Base-by-base conservation (phyloP, 2,888 invertebrate genomes). In the Papilio demoleus region DNA sequence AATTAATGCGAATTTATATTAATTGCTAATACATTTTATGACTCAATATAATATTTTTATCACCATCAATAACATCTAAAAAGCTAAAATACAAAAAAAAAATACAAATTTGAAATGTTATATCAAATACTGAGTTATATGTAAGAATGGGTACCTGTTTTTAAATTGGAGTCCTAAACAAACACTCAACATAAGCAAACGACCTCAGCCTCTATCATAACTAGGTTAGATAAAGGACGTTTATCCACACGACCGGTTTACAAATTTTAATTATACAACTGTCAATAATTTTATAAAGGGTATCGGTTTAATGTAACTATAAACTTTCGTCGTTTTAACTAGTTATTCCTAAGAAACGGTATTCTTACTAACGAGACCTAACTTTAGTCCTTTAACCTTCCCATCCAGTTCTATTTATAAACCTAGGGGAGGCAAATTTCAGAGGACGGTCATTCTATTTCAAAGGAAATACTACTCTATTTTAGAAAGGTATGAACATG, bases 221-320 rank as follows among this genome's bases (percentile, higher is more conserved):
- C 80, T 83, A 77, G 82, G 81, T 84, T 79, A 82, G 70, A 65
- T 71, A 79, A 82, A 86, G 84, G 81, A 83, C 85, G 77, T 70
- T 68, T 68, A 72, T 65, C 72, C 70, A 72, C 71, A 72, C 68
- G 67, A 81, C 81, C 79, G 80, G 81, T 79, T 78, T 24, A 62
- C 34, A 34, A 67, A 62, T 50, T 24, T 36, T 45, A 61, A 45
- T 56, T 31, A 53, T 42, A 47, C 9, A 40, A 61, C 42, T 53
- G 42, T 67, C 40, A 53, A 56, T 24, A 42, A 56, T 24, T n/a
- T 42, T 63, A 69, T 67, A 40, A 67, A 68, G 14, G 50, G 27
- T 27, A 22, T 12, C 12, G 12, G 1, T 45, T 45, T 40, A n/a
- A n/a, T n/a, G n/a, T 31, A 31, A 31, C 31, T 31, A 3, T 31